Evolutionary conservation across 2,113 vertebrate genomes (phyloP), one percentile per base, ranked within the genome.

Genomic region (Syngnathoides biaculeatus): DNA sequence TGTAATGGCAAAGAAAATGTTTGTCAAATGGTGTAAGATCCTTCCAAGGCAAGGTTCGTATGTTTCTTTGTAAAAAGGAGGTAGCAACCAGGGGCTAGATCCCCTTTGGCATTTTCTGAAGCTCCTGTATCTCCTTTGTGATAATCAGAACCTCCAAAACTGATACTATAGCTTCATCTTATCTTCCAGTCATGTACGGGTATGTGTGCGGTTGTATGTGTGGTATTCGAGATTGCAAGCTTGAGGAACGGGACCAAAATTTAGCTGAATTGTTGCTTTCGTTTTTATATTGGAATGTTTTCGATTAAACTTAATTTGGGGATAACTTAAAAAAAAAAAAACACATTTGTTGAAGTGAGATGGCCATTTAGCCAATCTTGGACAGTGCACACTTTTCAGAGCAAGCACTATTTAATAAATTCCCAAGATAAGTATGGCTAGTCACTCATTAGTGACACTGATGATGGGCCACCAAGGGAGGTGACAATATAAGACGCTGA

Each of bases 381-480:
- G 12, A 9, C n/a, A 22, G 15, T 52, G 50, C 8, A 22, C 17
- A 15, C 43, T 27, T 17, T 22, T 22, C 39, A 43, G 45, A 64
- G 13, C 12, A 22, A 11, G 48, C 20, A 65, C 15, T 14, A 17
- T 57, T 17, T 27, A 14, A 17, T 14, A 57, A 57, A 30, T 57
- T 14, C 13, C 14, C 14, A 57, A 57, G 3, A 57, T 15, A 30
- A 26, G 11, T 17, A 30, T 30, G 26, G 14, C 30, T 14, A 4
- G 15, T 48, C 45, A 17, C 45, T 48, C 45, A 48, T 35, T 35
- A 6, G 30, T 5, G 4, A 35, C 15, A 20, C 62, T 77, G 65
- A 63, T 85, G 88, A 92, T 90, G 92, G 90, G 89, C 84, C 82
- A 79, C 61, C 68, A 45, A 85, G 74, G 84, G 75, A 86, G 86